Evolutionary conservation across 1,140 invertebrate genomes (phyloP), one percentile per base, ranked within the genome.

Genomic region (Anagrus nilaparvatae): DNA sequence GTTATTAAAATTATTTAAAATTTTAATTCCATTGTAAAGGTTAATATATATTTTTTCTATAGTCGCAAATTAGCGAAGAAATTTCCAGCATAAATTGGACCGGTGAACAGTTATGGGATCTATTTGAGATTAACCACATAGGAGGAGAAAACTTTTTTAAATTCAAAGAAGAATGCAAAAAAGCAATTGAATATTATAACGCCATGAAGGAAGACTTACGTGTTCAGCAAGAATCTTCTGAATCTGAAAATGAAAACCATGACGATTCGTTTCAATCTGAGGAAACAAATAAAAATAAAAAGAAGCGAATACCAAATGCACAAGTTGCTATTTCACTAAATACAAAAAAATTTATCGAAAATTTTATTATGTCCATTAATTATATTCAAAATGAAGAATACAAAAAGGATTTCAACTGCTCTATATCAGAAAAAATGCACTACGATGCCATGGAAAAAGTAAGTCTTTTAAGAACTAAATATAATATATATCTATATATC

Each of bases 271-370:
- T 27, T n/a, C n/a, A n/a, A n/a, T n/a, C 16, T 34, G 5, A 12
- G n/a, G 23, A 34, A 30, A 5, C 16, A 10, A 10, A 10, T n/a
- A 37, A 44, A 20, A 17, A 5, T 6, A 38, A 6, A 5, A 31
- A 34, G 13, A 39, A 38, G 14, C 37, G 23, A 10, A 51, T 38
- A 12, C 4, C 6, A 8, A 12, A 23, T 6, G 2, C 7, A 2
- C 7, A 25, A 16, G 28, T 37, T 0, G 10, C 41, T 6, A 56
- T 61, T 16, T 46, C 49, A 5, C 18, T 30, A 12, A 3, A 8
- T 3, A 49, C 54, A 5, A 55, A 49, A 21, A 40, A 3, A 2
- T 9, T 57, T 4, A 20, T 65, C 2, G 59, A 63, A 7, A 25
- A 53, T 10, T 18, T 59, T 0, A 9, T 40, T 3, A 52, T 48